Conservation (phyloP, 1,140 invertebrate genomes). For the Drosophila fuyamai region DNA sequence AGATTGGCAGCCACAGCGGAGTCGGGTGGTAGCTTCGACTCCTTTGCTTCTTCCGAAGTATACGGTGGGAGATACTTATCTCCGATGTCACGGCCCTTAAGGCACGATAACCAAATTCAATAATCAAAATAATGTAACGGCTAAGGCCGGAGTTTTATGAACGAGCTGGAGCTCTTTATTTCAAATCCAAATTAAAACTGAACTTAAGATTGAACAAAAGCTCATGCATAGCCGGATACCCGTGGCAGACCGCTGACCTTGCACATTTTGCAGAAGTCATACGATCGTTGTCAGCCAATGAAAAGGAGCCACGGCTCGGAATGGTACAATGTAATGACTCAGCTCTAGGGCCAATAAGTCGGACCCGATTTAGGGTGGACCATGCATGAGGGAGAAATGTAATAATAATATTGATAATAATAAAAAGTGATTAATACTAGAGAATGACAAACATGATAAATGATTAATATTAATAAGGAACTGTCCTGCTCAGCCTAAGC, state of each 20-base stretch:
- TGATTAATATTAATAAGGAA: neutral
- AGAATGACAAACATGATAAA: neutral
- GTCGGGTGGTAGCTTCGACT: too few relatives aligned
- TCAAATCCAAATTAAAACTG: slow-evolving; percentile 6
- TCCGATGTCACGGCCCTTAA: too few relatives aligned
- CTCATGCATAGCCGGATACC: slow-evolving; percentile 2
- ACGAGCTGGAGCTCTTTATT: slow-evolving; percentile 7
- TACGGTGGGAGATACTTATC: too few relatives aligned
- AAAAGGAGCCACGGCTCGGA: neutral
- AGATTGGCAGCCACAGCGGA: too few relatives aligned
- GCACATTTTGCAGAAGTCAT: slow-evolving; percentile 5
- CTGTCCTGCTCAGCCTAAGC: too few relatives aligned
- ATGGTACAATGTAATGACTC: neutral
- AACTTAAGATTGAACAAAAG: slow-evolving; percentile 1
- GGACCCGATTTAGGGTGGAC: neutral
- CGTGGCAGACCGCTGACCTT: slow-evolving; percentile 11
- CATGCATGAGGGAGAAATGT: neutral
- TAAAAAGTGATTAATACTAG: too few relatives aligned
- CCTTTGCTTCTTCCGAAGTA: too few relatives aligned
- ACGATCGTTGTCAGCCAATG: neutral
- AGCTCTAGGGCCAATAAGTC: neutral
- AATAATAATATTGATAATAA: neutral
- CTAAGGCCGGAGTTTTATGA: too few relatives aligned
- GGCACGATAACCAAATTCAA: too few relatives aligned
- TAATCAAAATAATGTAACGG: too few relatives aligned